These are phyloP conservation scores for Dexiosoma caninum DNA, from an alignment of 2,888 invertebrate species.

Conservation along the genomic window DNA sequence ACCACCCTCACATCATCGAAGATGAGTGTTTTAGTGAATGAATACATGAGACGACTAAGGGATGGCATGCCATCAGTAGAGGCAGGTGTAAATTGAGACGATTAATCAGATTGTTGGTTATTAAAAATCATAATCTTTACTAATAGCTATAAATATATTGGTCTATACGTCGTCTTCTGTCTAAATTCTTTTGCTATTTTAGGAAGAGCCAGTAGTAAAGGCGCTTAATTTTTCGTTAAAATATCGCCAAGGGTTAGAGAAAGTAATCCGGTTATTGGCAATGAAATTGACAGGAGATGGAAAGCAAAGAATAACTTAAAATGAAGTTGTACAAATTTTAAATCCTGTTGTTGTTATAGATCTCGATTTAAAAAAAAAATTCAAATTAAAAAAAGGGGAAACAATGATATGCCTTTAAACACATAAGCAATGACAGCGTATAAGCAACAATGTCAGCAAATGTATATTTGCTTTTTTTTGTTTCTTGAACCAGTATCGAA, in stretches of 20 bases:
- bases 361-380: too few species aligned
- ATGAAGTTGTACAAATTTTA: not conserved
- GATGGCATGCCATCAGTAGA: constrained; percentile 25
- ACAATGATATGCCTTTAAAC: too few species aligned
- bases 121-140: constrained; percentile 58
- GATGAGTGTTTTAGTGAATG: not conserved
- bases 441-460: too few species aligned
- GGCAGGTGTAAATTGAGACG: constrained; percentile 58
- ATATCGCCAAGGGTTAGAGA: not conserved
- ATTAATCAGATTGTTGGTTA: constrained; percentile 61
- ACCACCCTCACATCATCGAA: not conserved
- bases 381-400: too few species aligned
- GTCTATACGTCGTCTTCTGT: too few species aligned
- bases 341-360: too few species aligned
- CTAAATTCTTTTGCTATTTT: not conserved
- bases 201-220: not conserved
- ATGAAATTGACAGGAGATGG: not conserved
- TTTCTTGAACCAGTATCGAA: too few species aligned
- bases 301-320: not conserved
- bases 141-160: constrained; percentile 39
- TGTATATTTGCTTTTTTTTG: too few species aligned
- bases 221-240: not conserved
- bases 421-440: too few species aligned
- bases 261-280: not conserved
- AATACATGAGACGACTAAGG: not conserved